Conservation (phyloP, 2,797 vertebrate genomes). For the Microhierax caerulescens region DNA sequence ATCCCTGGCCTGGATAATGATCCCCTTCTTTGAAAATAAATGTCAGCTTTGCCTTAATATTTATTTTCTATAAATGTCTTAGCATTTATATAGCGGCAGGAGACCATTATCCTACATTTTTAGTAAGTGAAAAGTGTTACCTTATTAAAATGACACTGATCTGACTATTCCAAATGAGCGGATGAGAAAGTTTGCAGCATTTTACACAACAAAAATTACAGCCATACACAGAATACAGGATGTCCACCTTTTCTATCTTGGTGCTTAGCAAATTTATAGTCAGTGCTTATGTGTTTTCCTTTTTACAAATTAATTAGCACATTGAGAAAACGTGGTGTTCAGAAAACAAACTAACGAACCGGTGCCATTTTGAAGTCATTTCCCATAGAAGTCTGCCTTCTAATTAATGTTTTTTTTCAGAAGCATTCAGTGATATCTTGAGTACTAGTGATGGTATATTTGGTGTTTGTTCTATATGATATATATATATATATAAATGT, state of each 20-base stretch:
- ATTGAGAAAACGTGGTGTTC: conserved; percentile 71
- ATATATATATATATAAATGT: conserved; percentile 72
- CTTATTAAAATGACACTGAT: conserved; percentile 77
- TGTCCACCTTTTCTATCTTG: conserved; percentile 78
- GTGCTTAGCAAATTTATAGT: conserved; percentile 74
- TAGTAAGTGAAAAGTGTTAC: conserved; percentile 75
- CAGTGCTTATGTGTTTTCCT: conserved; percentile 72
- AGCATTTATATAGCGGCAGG: conserved; percentile 70
- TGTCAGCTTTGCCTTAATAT: conserved; percentile 82
- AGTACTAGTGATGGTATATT: conserved; percentile 81
- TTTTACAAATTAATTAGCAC: conserved; percentile 68
- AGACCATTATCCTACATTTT: conserved; percentile 68
- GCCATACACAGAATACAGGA: conserved; percentile 73
- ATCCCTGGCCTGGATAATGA: conserved; percentile 61
- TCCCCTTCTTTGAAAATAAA: conserved; percentile 73
- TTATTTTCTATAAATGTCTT: conserved; percentile 80
- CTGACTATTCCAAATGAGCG: conserved; percentile 59
- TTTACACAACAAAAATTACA: conserved; percentile 68
- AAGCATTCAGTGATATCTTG: conserved; percentile 78
- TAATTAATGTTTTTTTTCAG: conserved; percentile 72
- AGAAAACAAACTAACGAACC: conserved; percentile 17
- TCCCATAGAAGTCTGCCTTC: conserved; percentile 78
- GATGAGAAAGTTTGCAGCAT: conserved; percentile 66
- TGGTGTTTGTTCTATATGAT: conserved; percentile 77
- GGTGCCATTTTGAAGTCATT: conserved; percentile 76